Evolutionary conservation across 2,888 invertebrate genomes (phyloP).

Genomic region (Trichacis sp.): DNA sequence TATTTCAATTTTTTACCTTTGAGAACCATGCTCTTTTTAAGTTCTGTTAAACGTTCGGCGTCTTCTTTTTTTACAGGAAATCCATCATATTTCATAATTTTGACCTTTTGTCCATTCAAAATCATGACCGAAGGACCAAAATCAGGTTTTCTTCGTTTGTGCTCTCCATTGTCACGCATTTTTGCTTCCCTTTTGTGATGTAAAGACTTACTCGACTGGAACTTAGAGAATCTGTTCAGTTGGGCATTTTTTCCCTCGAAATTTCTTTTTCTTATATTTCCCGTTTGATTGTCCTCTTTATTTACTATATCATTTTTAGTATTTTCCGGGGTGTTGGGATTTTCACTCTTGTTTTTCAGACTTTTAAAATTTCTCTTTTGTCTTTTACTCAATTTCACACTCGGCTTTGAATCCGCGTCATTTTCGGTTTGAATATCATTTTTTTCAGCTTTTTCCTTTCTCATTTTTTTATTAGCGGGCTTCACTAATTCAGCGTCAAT

Average conservation of each 20-base stretch:
- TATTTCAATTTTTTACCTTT: slow-evolving; percentile 68
- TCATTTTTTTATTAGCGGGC: slow-evolving; percentile 7
- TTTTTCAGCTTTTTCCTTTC: slow-evolving; percentile 48
- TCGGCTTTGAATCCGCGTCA: not conserved
- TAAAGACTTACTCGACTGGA: too few species aligned
- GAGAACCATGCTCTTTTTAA: slow-evolving; percentile 76
- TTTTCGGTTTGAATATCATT: slow-evolving; percentile 8
- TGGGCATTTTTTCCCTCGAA: too few species aligned
- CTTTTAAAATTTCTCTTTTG: slow-evolving; percentile 56
- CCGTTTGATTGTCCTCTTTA: not conserved
- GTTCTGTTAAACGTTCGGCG: slow-evolving; percentile 74
- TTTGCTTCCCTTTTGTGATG: slow-evolving; percentile 66
- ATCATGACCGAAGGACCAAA: slow-evolving; percentile 70
- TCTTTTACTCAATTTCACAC: slow-evolving; percentile 51
- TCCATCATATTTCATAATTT: slow-evolving; percentile 76
- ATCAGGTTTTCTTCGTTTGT: slow-evolving; percentile 66
- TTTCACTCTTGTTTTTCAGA: slow-evolving; percentile 35
- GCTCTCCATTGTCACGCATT: slow-evolving; percentile 65
- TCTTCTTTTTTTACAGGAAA: slow-evolving; percentile 81
- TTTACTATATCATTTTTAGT: slow-evolving; percentile 22
- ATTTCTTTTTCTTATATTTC: too few species aligned
- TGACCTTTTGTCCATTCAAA: slow-evolving; percentile 76
- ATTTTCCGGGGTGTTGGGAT: too few species aligned
- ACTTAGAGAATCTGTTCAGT: too few species aligned
- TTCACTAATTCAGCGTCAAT: not conserved